Conservation (phyloP, 2,888 invertebrate species). For the Thymelicus acteon region DNA sequence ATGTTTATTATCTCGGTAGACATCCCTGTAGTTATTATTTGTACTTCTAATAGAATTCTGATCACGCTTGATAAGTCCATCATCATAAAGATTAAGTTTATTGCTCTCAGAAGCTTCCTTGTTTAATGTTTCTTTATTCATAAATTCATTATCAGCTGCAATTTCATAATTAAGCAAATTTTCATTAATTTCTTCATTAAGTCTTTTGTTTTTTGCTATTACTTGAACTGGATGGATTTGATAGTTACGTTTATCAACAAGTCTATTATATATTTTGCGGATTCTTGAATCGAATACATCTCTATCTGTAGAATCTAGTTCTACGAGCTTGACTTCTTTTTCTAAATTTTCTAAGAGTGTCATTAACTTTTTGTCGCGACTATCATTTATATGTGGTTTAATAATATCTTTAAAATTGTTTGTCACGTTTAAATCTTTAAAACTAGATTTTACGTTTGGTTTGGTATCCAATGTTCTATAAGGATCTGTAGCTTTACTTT, state of each 20-base stretch:
- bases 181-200: conserved; percentile 8
- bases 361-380: conserved; percentile 59
- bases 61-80: neutral
- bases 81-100: neutral
- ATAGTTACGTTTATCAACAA: conserved; percentile 33
- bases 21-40: conserved; percentile 28
- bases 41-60: conserved; percentile 10
- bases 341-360: conserved; percentile 63
- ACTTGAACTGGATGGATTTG: neutral
- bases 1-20: conserved; percentile 24
- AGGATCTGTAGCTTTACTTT: neutral
- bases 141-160: conserved; percentile 31
- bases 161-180: conserved; percentile 19
- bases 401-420: conserved; percentile 31
- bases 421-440: conserved; percentile 21
- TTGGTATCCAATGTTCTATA: neutral
- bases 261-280: conserved; percentile 59
- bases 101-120: neutral
- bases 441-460: neutral
- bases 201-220: neutral
- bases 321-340: conserved; percentile 61
- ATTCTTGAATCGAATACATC: conserved; percentile 66
- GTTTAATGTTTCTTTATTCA: conserved; percentile 34
- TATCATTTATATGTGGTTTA: conserved; percentile 46
- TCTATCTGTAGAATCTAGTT: conserved; percentile 58